Evolutionary conservation across 2,797 vertebrate genomes (phyloP).

Genomic region (Mallotus villosus): DNA sequence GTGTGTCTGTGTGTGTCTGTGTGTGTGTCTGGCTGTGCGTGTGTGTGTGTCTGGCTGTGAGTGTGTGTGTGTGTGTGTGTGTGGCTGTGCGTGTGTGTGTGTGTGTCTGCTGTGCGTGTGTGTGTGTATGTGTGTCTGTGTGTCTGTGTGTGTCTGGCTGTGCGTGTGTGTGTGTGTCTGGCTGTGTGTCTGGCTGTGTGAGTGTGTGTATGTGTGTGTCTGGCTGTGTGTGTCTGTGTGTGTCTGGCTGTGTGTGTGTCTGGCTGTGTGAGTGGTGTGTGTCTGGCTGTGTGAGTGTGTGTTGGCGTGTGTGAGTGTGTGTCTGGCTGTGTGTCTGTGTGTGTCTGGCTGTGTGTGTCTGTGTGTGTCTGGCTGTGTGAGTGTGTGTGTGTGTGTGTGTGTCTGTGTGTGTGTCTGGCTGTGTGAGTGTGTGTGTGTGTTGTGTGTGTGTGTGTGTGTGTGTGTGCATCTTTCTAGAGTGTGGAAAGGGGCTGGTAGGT

Average conservation of each 20-base stretch:
- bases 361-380: neutral
- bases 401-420: neutral
- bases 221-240: too few relatives aligned
- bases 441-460: too few relatives aligned
- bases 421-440: neutral
- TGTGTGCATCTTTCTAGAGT: too few relatives aligned
- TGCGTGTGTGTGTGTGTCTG: slow-evolving; percentile 1
- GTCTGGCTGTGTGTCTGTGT: too few relatives aligned
- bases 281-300: neutral
- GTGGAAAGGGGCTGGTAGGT: too few relatives aligned
- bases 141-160: neutral
- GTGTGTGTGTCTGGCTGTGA: neutral
- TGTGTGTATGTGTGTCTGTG: too few relatives aligned
- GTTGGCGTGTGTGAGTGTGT: too few relatives aligned
- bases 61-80: neutral
- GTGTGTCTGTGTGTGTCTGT: neutral
- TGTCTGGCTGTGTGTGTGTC: too few relatives aligned
- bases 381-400: too few relatives aligned
- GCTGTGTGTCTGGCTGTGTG: too few relatives aligned
- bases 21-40: too few relatives aligned
- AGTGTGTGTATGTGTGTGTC: too few relatives aligned
- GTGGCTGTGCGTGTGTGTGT: neutral
- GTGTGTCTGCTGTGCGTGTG: neutral
- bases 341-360: neutral
- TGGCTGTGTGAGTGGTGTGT: neutral